These are phyloP conservation scores for Pogonognathellus flavescens DNA, from an alignment of 1,140 invertebrate genomes.

Conservation along the genomic window DNA sequence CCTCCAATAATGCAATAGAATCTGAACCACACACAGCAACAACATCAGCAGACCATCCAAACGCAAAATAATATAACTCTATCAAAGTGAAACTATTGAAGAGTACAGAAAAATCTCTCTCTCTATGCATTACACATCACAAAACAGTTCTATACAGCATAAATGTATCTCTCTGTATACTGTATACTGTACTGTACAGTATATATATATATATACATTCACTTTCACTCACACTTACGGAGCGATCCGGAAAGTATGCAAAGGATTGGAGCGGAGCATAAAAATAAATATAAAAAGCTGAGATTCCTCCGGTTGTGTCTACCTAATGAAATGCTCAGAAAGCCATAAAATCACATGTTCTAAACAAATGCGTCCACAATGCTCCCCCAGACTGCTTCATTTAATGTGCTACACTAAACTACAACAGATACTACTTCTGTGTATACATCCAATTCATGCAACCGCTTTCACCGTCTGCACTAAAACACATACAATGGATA, in stretches of 20 bases:
- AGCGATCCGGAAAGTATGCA: too few species aligned
- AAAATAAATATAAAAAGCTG: constrained; percentile 36
- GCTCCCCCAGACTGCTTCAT: constrained; percentile 14
- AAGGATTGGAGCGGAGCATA: neutral
- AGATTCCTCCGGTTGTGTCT: constrained; percentile 31
- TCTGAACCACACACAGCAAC: neutral
- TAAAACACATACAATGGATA: too few species aligned
- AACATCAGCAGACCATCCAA: neutral
- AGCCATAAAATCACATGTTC: constrained; percentile 29
- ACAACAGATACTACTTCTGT: neutral
- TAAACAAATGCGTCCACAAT: constrained; percentile 36
- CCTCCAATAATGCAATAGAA: too few species aligned
- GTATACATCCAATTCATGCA: neutral
- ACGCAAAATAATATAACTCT: neutral
- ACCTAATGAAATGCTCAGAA: constrained; percentile 42
- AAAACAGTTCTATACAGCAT: neutral
- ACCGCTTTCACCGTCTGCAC: too few species aligned
- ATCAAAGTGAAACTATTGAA: constrained; percentile 1
- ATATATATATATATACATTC: too few species aligned
- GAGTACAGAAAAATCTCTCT: neutral
- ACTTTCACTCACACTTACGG: too few species aligned
- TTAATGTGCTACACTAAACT: constrained; percentile 1
- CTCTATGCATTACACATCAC: neutral
- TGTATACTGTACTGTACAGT: too few species aligned
- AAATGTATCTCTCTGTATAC: too few species aligned